phyloP scores from a whole-genome alignment of 1,140 invertebrate species.

The Mycetomoellerius zeteki region DNA sequence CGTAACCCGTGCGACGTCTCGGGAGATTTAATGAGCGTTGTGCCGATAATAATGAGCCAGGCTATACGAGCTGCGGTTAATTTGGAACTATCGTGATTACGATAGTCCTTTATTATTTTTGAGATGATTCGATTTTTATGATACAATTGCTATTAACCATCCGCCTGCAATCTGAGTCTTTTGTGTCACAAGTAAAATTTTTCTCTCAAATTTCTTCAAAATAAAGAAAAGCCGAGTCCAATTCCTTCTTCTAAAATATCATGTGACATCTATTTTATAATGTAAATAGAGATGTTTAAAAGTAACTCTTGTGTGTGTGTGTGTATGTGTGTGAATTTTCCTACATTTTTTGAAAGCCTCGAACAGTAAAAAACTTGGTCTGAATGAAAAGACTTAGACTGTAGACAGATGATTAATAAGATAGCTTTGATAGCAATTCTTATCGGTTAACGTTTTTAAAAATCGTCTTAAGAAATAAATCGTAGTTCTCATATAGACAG shows the following conservation, averaged over 20 bases:
- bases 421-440: neutral
- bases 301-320: too few species aligned
- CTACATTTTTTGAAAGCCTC: too few species aligned
- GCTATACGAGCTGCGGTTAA: neutral
- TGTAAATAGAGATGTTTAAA: too few species aligned
- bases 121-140: neutral
- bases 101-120: neutral
- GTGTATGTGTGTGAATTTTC: too few species aligned
- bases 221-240: too few species aligned
- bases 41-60: neutral
- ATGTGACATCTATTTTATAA: too few species aligned
- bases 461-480: neutral
- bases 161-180: too few species aligned
- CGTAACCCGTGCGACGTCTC: neutral
- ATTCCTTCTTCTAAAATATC: too few species aligned
- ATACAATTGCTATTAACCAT: neutral
- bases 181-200: too few species aligned
- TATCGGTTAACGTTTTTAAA: neutral
- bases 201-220: too few species aligned
- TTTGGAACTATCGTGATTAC: neutral
- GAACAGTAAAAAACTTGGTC: too few species aligned
- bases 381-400: too few species aligned
- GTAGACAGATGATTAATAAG: neutral
- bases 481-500: neutral
- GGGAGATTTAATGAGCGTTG: constrained; percentile 2